Base-by-base conservation (phyloP, 1,140 invertebrate species). In the Sycobia sp. region DNA sequence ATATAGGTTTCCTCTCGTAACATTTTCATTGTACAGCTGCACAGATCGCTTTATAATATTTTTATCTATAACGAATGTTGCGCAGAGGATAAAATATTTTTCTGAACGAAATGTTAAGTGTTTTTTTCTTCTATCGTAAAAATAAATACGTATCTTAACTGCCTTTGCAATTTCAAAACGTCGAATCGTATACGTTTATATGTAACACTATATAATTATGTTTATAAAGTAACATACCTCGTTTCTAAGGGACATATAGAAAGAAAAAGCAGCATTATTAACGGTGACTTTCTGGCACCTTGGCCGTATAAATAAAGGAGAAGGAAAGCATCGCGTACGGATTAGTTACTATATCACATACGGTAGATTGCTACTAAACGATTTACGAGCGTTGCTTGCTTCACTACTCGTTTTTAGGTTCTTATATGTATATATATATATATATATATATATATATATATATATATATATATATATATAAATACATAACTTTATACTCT, bases 281-380 rank as follows among this genome's bases (percentile, higher is more conserved):
- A 58, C 29, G 62, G 62, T 65, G 62, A 46, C 62, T 65, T 57
- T 55, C 63, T n/a, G 32, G 3, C 34, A 25, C 62, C 60, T 55
- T 39, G 34, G 36, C 25, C 20, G n/a, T n/a, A n/a, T n/a, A n/a
- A n/a, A n/a, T n/a, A n/a, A 47, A 55, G 34, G 32, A 54, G 32
- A 51, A 61, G 61, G 66, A 72, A 59, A 73, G 65, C 68, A 65
- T 65, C 63, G 70, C 65, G 68, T 54, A 59, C 49, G 23, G 59
- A 74, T 72, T 69, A 63, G 68, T 66, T 69, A 73, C 58, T 63
- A n/a, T n/a, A 65, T 69, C 67, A 68, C 67, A 70, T 73, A 70
- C 66, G 68, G 66, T 70, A 67, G 67, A 67, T 71, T 64, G 46
- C 67, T 61, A 69, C 54, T 64, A 65, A 65, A 59, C 46, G 38